Evolutionary conservation across 1,140 invertebrate species (phyloP).

Genomic region (Ips typographus): DNA sequence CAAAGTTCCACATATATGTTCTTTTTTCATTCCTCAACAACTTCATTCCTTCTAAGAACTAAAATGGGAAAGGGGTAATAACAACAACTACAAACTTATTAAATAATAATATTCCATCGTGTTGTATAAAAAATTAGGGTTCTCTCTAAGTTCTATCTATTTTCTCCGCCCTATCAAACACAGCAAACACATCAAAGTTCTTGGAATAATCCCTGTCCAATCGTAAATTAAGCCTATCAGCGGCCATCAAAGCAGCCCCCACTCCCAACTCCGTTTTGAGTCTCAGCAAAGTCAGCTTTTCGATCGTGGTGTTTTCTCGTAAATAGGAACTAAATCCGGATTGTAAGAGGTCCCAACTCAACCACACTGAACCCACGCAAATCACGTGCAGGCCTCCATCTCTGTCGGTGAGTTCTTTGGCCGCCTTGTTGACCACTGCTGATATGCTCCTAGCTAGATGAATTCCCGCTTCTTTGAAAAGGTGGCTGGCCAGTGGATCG

Average conservation of each 20-base stretch:
- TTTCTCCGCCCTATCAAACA: not conserved
- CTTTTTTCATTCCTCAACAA: too few species aligned
- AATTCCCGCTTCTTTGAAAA: constrained; percentile 79
- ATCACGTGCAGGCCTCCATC: constrained; percentile 76
- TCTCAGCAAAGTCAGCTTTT: constrained; percentile 64
- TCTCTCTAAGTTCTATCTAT: too few species aligned
- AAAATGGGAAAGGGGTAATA: too few species aligned
- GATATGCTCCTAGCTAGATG: constrained; percentile 72
- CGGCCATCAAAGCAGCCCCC: constrained; percentile 75
- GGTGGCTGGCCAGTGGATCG: constrained; percentile 68
- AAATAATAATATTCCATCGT: too few species aligned
- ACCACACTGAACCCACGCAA: constrained; percentile 95
- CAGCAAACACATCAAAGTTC: constrained; percentile 50
- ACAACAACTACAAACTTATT: too few species aligned
- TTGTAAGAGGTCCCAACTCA: constrained; percentile 83
- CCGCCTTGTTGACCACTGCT: constrained; percentile 70
- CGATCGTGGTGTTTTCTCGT: constrained; percentile 51
- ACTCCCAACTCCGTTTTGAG: constrained; percentile 68
- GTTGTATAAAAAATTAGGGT: too few species aligned
- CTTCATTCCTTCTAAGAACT: too few species aligned
- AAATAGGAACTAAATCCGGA: constrained; percentile 67
- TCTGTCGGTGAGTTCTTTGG: constrained; percentile 58
- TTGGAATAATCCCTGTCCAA: constrained; percentile 55
- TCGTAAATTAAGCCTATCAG: constrained; percentile 59
- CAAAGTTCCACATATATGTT: too few species aligned